Conservation (phyloP, 2,113 vertebrate genomes). For the Empidonax alnorum region DNA sequence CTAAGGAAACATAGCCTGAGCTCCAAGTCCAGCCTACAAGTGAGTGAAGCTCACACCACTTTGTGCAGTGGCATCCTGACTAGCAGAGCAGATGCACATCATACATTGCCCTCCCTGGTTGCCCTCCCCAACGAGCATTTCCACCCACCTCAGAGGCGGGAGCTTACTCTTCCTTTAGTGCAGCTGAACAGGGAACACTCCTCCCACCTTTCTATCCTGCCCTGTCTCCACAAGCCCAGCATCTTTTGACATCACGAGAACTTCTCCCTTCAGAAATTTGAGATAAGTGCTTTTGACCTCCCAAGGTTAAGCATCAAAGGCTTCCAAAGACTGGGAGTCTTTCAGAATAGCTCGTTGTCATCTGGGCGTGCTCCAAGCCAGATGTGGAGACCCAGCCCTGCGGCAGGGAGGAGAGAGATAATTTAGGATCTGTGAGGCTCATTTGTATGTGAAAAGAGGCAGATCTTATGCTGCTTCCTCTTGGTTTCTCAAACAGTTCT, state of each 20-base stretch:
- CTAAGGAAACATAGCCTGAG: not conserved
- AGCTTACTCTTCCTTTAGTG: not conserved
- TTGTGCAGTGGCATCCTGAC: not conserved
- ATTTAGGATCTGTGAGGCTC: conserved; percentile 40
- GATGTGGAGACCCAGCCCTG: conserved; percentile 54
- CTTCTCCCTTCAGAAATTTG: not conserved
- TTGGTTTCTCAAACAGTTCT: conserved; percentile 30
- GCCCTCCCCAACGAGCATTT: not conserved
- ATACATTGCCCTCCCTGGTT: not conserved
- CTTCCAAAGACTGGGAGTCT: not conserved
- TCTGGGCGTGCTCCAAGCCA: conserved; percentile 1
- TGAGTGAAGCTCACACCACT: rapidly evolving
- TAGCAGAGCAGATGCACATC: not conserved
- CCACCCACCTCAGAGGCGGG: not conserved
- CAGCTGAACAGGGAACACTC: not conserved
- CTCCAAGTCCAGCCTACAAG: not conserved
- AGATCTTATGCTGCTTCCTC: conserved; percentile 39
- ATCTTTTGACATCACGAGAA: not conserved
- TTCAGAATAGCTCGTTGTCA: conserved; percentile 27
- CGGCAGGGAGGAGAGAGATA: conserved; percentile 31
- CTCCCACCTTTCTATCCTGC: not conserved
- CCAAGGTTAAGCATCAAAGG: conserved; percentile 38
- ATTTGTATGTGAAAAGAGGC: conserved; percentile 57
- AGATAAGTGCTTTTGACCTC: conserved; percentile 43
- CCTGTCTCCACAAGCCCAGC: not conserved